Evolutionary conservation across 2,888 invertebrate genomes (phyloP).

Genomic region (Mimumesa dahlbomi): DNA sequence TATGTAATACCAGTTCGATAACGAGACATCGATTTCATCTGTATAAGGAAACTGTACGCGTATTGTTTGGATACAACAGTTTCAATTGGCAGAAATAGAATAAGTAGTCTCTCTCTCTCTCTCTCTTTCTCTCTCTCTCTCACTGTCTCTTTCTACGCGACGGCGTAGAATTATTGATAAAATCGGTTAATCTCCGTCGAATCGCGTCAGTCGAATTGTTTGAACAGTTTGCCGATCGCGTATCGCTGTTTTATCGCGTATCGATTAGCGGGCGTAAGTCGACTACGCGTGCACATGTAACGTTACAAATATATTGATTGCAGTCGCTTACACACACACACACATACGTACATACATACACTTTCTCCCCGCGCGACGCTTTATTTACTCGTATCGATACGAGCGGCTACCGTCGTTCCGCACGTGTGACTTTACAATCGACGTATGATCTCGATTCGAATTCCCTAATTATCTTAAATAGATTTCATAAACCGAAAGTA

Average conservation of each 20-base stretch:
- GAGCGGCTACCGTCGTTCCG: background rate
- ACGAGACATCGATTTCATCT: no score
- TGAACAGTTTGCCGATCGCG: slow-evolving; percentile 79
- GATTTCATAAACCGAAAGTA: no score
- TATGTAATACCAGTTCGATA: no score
- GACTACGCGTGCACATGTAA: background rate
- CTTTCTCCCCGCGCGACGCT: background rate
- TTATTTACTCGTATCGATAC: background rate
- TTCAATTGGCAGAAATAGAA: no score
- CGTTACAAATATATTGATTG: background rate
- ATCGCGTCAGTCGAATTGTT: slow-evolving; percentile 47
- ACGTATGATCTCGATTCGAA: no score
- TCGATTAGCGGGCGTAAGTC: background rate
- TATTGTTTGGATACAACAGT: no score
- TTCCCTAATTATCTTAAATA: no score
- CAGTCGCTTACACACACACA: background rate
- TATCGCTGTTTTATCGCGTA: background rate
- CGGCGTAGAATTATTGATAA: slow-evolving; percentile 28
- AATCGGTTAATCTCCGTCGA: background rate
- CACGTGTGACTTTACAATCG: background rate
- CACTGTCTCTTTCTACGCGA: slow-evolving; percentile 6
- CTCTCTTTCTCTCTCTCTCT: no score
- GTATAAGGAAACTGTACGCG: no score
- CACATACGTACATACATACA: no score
- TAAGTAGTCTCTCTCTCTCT: no score